Evolutionary conservation across 2,888 invertebrate genomes (phyloP).

Genomic region (Didymodactylos carnosus): DNA sequence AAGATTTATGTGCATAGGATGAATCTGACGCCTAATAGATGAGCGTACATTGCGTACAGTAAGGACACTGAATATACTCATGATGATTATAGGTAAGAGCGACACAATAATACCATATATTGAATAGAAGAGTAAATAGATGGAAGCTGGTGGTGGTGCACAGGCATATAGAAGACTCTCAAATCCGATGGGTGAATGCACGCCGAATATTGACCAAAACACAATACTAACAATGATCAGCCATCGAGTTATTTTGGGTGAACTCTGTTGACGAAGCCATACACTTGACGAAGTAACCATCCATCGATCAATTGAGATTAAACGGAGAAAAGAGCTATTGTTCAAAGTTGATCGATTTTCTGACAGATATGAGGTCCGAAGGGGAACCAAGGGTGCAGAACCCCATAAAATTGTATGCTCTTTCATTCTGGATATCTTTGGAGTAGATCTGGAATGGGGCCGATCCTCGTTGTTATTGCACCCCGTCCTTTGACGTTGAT

Average conservation of each 20-base stretch:
- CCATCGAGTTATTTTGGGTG: background rate
- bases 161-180: background rate
- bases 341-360: too few relatives aligned
- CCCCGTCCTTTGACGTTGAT: too few relatives aligned
- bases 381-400: too few relatives aligned
- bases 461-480: too few relatives aligned
- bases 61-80: background rate
- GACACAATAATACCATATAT: background rate
- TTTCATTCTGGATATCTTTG: too few relatives aligned
- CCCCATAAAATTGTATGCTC: too few relatives aligned
- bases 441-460: too few relatives aligned
- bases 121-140: background rate
- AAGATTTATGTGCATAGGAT: too few relatives aligned
- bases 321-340: background rate
- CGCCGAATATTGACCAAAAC: background rate
- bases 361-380: too few relatives aligned
- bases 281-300: background rate
- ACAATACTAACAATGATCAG: background rate
- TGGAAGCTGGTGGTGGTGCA: background rate
- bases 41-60: background rate
- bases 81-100: background rate
- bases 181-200: background rate
- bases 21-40: background rate
- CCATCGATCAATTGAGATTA: background rate
- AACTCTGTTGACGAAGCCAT: background rate